Evolutionary conservation across 2,113 vertebrate genomes (phyloP), one percentile per base, ranked within the genome.

Genomic region (Rattus rattus): DNA sequence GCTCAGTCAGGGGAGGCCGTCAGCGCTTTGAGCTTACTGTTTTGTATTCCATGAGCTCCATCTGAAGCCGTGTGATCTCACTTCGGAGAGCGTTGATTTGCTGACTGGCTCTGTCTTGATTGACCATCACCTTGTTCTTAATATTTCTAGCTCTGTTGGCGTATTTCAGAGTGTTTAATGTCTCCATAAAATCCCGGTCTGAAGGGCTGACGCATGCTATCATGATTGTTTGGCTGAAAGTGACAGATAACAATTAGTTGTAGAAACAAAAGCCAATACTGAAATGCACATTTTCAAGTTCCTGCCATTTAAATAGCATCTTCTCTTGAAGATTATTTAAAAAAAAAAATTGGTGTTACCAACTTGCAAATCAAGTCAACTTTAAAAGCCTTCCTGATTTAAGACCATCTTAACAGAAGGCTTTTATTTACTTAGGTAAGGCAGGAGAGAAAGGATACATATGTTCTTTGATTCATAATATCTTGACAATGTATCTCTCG

Each of bases 131-230:
- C 94, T 99, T 99, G 98, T 99, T 99, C 98, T 99, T 99, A 97
- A 99, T 99, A 98, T 99, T 99, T 33, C 99, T 98, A 0, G 99
- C 99, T 17, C 99, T 98, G 97, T 99, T 99, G 59, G 99, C 99
- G 2, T 99, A 99, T 95, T 99, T 99, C 0, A 99, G 85, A 0
- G 99, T 99, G 98, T 99, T 99, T 97, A 99, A 92, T 0, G 99
- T 99, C 98, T 99, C 99, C 99, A 99, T 99, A 98, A 99, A 99
- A 98, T 99, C 99, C 94, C 99, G 98, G 95, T 99, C 99, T 1
- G 99, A 99, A 39, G 99, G 99, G 97, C 99, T 99, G 98, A 99
- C 99, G 65, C 99, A 99, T 0, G 99, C 99, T 88, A 99, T 99
- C 99, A 99, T 99, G 93, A 99, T 97, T 0, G 99, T 99, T 98